phyloP scores from a whole-genome alignment of 2,113 vertebrate species.

The Cynopterus brachyotis region DNA sequence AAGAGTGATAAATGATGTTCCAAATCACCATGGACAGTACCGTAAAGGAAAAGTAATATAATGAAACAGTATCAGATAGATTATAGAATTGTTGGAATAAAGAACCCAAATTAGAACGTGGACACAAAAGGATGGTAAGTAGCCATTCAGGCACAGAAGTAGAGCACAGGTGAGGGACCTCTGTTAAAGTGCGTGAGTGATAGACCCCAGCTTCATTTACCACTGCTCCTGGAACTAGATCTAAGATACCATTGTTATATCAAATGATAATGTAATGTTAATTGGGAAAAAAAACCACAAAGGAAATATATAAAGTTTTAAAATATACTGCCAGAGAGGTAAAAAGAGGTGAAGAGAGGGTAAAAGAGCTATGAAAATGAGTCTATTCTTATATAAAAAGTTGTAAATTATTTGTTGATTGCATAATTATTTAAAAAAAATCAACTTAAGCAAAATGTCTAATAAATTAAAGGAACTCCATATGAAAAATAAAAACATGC shows the following conservation, averaged over 20 bases:
- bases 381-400: not conserved
- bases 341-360: not conserved
- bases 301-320: not conserved
- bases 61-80: not conserved
- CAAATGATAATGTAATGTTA: not conserved
- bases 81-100: not conserved
- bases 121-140: not conserved
- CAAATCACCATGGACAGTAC: not conserved
- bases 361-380: not conserved
- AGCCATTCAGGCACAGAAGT: not conserved
- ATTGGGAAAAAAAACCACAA: not conserved
- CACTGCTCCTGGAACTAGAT: not conserved
- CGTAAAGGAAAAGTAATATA: not conserved
- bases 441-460: not conserved
- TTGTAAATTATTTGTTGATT: not conserved
- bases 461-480: not conserved
- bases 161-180: rapidly evolving
- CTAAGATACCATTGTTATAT: rapidly evolving
- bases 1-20: not conserved
- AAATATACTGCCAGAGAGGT: not conserved
- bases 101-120: not conserved
- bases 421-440: not conserved
- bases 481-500: not conserved
- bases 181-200: rapidly evolving
- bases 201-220: not conserved